Conservation (phyloP, 2,797 vertebrate genomes). For the Decapterus maruadsi region DNA sequence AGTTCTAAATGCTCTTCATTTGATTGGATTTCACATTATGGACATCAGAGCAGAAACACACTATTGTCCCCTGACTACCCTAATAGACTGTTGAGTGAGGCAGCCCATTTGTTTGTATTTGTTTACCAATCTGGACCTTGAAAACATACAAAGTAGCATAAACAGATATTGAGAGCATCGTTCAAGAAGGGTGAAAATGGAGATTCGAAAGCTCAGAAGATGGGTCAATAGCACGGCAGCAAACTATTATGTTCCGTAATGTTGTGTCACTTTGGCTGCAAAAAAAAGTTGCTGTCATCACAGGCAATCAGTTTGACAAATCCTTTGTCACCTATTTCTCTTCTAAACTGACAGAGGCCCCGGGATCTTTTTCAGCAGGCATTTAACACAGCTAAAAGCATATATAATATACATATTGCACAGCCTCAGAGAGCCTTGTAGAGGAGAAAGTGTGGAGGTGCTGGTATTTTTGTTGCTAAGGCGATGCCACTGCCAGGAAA, state of each 20-base stretch:
- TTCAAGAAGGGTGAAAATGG: conserved; percentile 73
- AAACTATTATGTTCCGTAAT: conserved; percentile 29
- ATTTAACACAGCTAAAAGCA: background rate
- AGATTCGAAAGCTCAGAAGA: conserved; percentile 62
- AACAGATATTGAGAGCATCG: conserved; percentile 64
- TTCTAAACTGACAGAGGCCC: conserved; percentile 26
- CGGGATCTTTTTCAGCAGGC: conserved; percentile 2
- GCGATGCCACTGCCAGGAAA: conserved; percentile 38
- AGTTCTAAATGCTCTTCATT: conserved; percentile 88
- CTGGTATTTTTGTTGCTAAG: conserved; percentile 31
- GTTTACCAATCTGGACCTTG: conserved; percentile 80
- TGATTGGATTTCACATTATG: conserved; percentile 89
- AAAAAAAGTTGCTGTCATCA: conserved; percentile 24
- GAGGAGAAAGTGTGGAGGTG: background rate
- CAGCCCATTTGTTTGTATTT: conserved; percentile 84
- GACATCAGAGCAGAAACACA: conserved; percentile 86
- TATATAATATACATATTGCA: conserved; percentile 11
- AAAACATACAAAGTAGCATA: conserved; percentile 73
- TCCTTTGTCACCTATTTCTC: background rate
- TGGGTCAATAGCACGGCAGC: conserved; percentile 42
- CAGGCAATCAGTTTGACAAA: conserved; percentile 1
- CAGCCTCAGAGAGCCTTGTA: background rate
- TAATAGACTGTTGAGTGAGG: conserved; percentile 86
- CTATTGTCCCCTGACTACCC: conserved; percentile 79
- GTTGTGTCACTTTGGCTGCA: conserved; percentile 34